These are phyloP conservation scores for Alethe diademata DNA, from an alignment of 2,113 vertebrate genomes.

Conservation along the genomic window DNA sequence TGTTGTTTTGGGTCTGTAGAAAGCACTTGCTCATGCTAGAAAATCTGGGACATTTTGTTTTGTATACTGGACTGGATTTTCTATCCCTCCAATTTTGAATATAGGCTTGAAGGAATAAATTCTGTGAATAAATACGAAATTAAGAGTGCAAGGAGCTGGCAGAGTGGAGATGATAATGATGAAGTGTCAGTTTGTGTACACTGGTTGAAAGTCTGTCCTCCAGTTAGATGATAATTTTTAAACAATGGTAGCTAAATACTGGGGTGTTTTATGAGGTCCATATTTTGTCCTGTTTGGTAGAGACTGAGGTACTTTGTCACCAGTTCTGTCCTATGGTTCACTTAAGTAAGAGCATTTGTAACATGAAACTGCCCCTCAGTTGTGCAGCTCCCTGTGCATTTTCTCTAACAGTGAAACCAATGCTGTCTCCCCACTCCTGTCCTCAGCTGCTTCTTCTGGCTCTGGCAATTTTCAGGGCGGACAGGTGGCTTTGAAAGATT, in stretches of 20 bases:
- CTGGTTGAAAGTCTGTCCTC: background rate
- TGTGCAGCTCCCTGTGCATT: background rate
- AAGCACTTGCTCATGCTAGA: slow-evolving; percentile 22
- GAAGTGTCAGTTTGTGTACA: background rate
- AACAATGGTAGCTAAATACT: background rate
- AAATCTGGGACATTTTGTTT: slow-evolving; percentile 60
- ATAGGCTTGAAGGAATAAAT: background rate
- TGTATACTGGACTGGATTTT: background rate
- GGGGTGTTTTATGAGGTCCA: background rate
- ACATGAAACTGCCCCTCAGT: background rate
- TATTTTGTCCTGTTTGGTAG: background rate
- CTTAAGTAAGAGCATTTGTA: background rate
- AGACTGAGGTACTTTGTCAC: background rate
- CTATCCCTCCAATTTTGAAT: background rate
- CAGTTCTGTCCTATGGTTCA: background rate
- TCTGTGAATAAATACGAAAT: background rate
- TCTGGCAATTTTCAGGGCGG: background rate
- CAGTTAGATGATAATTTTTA: background rate
- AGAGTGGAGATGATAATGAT: background rate
- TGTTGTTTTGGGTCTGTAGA: slow-evolving; percentile 54
- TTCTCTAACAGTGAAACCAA: background rate
- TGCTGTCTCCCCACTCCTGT: background rate
- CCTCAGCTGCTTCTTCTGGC: background rate
- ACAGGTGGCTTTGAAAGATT: background rate
- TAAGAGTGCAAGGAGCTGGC: background rate